Evolutionary conservation across 2,113 vertebrate species (phyloP).

Genomic region (Pyxicephalus adspersus): DNA sequence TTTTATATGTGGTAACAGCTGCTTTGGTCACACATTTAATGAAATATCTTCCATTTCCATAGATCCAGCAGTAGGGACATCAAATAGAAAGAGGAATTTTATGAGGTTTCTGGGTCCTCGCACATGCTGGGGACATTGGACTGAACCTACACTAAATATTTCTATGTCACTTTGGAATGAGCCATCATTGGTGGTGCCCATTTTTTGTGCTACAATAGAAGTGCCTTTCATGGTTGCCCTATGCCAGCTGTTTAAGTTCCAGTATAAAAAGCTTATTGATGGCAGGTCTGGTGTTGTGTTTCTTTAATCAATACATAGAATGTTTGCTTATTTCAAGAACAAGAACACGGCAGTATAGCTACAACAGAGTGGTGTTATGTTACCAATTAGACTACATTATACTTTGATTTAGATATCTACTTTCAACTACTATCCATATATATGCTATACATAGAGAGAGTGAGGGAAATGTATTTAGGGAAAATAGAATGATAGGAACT

Average conservation of each 20-base stretch:
- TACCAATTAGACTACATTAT: constrained; percentile 1
- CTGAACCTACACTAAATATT: constrained; percentile 64
- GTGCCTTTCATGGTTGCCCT: constrained; percentile 40
- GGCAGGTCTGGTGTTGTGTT: constrained; percentile 62
- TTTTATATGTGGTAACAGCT: constrained; percentile 83
- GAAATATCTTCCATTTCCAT: constrained; percentile 82
- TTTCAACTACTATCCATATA: no score
- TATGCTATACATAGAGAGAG: no score
- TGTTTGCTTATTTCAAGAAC: constrained; percentile 50
- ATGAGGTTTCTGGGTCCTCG: constrained; percentile 78
- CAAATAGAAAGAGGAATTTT: constrained; percentile 74
- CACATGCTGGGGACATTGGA: constrained; percentile 64
- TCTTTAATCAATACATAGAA: constrained; percentile 65
- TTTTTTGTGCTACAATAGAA: constrained; percentile 58
- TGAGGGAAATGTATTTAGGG: no score
- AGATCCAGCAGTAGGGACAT: constrained; percentile 77
- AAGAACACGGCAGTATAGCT: constrained; percentile 15
- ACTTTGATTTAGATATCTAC: no score
- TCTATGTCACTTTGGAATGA: constrained; percentile 54
- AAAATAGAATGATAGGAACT: no score
- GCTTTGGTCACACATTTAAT: constrained; percentile 84
- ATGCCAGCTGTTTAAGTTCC: constrained; percentile 71
- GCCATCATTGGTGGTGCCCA: constrained; percentile 60
- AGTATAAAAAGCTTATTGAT: constrained; percentile 66
- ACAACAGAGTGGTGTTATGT: constrained; percentile 5